phyloP scores from a whole-genome alignment of 2,797 vertebrate genomes.

The Chanos chanos region DNA sequence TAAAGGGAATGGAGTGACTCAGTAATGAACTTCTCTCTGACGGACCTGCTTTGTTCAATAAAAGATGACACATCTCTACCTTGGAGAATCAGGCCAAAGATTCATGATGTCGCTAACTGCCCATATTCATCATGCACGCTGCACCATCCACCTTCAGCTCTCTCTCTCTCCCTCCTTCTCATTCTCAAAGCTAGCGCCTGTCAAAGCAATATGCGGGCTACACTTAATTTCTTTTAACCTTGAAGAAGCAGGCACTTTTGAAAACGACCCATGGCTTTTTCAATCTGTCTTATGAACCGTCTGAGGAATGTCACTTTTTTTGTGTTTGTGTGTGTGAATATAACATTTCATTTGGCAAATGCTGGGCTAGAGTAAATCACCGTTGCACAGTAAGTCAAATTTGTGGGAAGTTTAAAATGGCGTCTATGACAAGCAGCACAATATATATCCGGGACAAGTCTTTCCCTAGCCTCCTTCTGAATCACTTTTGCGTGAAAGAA shows the following conservation, averaged over 20 bases:
- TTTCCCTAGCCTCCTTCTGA: too few species aligned
- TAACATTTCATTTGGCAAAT: too few species aligned
- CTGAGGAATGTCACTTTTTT: background rate
- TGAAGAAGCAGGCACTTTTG: background rate
- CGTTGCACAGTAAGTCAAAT: too few species aligned
- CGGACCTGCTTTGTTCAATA: conserved; percentile 33
- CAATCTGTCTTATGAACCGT: background rate
- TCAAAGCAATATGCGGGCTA: conserved; percentile 16
- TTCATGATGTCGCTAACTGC: conserved; percentile 24
- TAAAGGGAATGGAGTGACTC: conserved; percentile 14
- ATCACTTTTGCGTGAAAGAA: too few species aligned
- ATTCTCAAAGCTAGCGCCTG: background rate
- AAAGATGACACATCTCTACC: conserved; percentile 30
- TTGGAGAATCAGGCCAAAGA: conserved; percentile 17
- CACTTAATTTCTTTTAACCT: conserved; percentile 18
- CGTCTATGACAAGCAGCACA: too few species aligned
- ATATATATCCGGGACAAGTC: too few species aligned
- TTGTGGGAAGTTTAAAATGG: too few species aligned
- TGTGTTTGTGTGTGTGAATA: background rate
- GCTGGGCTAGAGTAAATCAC: too few species aligned
- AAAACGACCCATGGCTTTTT: conserved; percentile 23
- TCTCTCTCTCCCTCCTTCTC: too few species aligned
- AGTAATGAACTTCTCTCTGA: conserved; percentile 34
- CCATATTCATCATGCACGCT: conserved; percentile 20
- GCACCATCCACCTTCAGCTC: background rate